These are phyloP conservation scores for Lethrus apterus DNA, from an alignment of 1,140 invertebrate species.

Conservation along the genomic window DNA sequence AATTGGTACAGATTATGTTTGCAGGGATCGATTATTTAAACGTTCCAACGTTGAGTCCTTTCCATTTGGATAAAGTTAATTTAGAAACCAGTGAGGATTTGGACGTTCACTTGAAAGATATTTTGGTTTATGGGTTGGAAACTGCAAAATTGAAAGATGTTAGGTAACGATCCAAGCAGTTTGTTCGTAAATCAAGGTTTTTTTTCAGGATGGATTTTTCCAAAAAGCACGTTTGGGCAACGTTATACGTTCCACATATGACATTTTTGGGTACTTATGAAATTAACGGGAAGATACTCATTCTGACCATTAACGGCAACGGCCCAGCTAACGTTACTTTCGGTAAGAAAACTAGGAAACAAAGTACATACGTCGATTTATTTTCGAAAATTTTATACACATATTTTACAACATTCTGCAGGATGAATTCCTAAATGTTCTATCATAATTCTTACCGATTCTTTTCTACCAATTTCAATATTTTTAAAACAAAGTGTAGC, in stretches of 20 bases:
- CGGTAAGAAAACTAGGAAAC: constrained; percentile 3
- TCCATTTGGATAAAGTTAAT: background rate
- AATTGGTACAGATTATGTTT: background rate
- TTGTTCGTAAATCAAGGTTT: background rate
- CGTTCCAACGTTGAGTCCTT: background rate
- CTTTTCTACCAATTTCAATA: too few species aligned
- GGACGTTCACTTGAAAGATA: background rate
- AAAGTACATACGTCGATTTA: too few species aligned
- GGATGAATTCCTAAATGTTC: too few species aligned
- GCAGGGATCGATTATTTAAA: constrained; percentile 12
- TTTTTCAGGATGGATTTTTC: constrained; percentile 2
- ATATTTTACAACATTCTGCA: too few species aligned
- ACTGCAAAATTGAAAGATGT: constrained; percentile 3
- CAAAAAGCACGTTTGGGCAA: background rate
- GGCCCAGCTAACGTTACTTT: constrained; percentile 4
- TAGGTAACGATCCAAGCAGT: background rate
- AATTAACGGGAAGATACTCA: constrained; percentile 5
- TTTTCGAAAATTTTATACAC: too few species aligned
- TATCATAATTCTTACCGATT: too few species aligned
- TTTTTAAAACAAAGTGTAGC: too few species aligned
- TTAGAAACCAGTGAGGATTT: constrained; percentile 2
- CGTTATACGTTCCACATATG: background rate
- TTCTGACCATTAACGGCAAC: constrained; percentile 1
- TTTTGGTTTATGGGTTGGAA: constrained; percentile 2
- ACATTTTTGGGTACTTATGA: background rate